Conservation (phyloP, 2,888 invertebrate genomes). For the Hedychridium roseum region DNA sequence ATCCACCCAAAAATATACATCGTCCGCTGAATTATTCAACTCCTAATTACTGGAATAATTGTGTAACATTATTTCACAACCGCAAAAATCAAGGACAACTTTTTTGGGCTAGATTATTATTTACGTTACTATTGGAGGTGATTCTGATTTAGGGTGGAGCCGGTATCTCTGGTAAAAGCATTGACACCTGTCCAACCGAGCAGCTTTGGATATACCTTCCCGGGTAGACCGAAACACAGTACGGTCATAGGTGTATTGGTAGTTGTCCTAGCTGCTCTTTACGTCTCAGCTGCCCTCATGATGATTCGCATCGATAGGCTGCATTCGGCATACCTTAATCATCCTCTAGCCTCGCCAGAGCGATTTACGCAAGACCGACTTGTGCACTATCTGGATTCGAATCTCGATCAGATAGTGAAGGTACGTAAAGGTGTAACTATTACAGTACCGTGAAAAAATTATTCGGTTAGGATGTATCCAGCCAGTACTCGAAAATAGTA, state of each 20-base stretch:
- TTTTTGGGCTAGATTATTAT: no score
- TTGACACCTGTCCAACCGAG: slow-evolving; percentile 14
- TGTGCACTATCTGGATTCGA: slow-evolving; percentile 70
- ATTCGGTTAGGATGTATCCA: slow-evolving; percentile 3
- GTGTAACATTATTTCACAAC: no score
- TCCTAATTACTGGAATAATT: no score
- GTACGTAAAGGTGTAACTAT: no score
- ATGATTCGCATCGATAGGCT: slow-evolving; percentile 58
- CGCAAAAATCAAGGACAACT: no score
- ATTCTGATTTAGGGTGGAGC: slow-evolving; percentile 40
- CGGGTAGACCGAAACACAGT: slow-evolving; percentile 39
- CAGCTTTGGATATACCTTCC: slow-evolving; percentile 18
- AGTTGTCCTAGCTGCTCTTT: slow-evolving; percentile 52
- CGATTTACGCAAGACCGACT: slow-evolving; percentile 55
- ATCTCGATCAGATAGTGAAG: slow-evolving; percentile 83
- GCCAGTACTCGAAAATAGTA: slow-evolving; percentile 1
- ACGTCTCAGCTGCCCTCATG: slow-evolving; percentile 58
- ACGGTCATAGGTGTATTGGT: slow-evolving; percentile 55
- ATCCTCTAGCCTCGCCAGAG: slow-evolving; percentile 57
- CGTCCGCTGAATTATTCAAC: no score
- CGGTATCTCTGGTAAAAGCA: slow-evolving; percentile 18
- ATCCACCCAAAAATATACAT: no score
- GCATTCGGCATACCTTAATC: slow-evolving; percentile 57
- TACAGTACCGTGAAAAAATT: slow-evolving; percentile 4
- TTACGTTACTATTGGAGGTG: not conserved